Percentiles rank a stretch among this genome's conserved stretches.
These are phyloP conservation scores for Chromobotia macracanthus DNA, from an alignment of 2,797 vertebrate genomes.

Conservation along the genomic window DNA sequence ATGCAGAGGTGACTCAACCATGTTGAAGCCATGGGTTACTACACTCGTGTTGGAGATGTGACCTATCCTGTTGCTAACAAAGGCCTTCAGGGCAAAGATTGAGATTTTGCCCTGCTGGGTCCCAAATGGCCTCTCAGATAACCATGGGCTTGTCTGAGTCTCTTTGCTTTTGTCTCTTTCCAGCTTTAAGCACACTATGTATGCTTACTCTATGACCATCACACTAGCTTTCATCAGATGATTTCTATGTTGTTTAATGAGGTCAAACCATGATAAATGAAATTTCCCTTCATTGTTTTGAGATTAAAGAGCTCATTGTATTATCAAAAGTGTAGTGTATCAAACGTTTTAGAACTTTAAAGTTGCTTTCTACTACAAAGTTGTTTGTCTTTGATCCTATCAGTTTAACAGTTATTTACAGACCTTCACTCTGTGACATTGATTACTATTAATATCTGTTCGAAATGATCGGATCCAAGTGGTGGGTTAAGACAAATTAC, in stretches of 20 bases:
- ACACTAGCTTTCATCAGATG: no score
- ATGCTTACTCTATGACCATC: background rate
- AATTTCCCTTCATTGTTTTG: no score
- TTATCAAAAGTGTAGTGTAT: no score
- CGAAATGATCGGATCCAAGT: background rate
- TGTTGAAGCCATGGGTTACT: background rate
- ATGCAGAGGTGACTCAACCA: background rate
- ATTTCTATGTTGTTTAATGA: no score
- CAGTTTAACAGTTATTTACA: background rate
- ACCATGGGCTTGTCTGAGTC: background rate
- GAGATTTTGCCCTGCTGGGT: constrained; percentile 24
- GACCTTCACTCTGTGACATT: background rate
- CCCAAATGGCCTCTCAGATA: constrained; percentile 5
- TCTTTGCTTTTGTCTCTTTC: background rate
- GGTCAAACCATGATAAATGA: no score
- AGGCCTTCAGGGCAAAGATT: constrained; percentile 36
- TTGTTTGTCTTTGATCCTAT: no score
- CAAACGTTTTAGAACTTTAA: no score
- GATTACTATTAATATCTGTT: background rate
- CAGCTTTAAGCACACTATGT: background rate
- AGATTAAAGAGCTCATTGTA: no score
- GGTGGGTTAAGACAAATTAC: background rate
- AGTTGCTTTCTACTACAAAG: no score
- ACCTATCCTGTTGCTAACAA: constrained; percentile 50
- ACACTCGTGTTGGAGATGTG: constrained; percentile 23